Evolutionary conservation across 2,797 vertebrate genomes (phyloP), one percentile per base, ranked within the genome.

Genomic region (Holocentrus rufus): DNA sequence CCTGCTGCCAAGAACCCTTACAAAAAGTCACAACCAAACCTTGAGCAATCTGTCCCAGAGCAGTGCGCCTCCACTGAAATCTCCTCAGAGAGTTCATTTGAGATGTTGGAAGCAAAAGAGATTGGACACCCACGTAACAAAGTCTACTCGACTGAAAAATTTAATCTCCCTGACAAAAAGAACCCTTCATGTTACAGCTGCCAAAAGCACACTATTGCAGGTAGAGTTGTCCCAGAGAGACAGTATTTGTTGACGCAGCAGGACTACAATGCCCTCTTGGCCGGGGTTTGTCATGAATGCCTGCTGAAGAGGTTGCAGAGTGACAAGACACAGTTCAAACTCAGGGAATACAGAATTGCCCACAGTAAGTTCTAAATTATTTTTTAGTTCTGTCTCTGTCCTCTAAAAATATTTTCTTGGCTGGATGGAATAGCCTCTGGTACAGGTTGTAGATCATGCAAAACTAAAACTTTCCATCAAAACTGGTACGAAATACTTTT

Each of bases 241-340:
- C 76, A 88, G 53, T 91, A 93, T 5, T 46, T 86, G 34, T 89
- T 99, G 86, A 91, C 88, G 5, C 88, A 90, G 7, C 80, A 85
- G 1, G 97, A 98, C 85, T 95, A 96, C 82, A 69, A 63, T 56
- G 90, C 91, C 5, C 94, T 99, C 1, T 85, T 98, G 65, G 94
- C 95, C 4, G 97, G 97, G 15, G 95, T 96, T 62, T 95, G 93
- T 20, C 94, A 95, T 1, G 71, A 88, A 0, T 98, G 98, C 93
- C 92, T 98, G 22, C 68, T 96, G 68, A 87, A 81, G 61, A 94
- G 96, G 73, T 73, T 99, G 68, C 86, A 96, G 56, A 87, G 79
- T 59, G 79, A 93, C 10, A 91, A 91, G 0, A 94, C 87, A 17
- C 54, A 91, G 27, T 96, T 97, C 80, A 91, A 93, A 77, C 74